These are phyloP conservation scores for Pheosia gnoma DNA, from an alignment of 2,888 invertebrate genomes.

Conservation along the genomic window DNA sequence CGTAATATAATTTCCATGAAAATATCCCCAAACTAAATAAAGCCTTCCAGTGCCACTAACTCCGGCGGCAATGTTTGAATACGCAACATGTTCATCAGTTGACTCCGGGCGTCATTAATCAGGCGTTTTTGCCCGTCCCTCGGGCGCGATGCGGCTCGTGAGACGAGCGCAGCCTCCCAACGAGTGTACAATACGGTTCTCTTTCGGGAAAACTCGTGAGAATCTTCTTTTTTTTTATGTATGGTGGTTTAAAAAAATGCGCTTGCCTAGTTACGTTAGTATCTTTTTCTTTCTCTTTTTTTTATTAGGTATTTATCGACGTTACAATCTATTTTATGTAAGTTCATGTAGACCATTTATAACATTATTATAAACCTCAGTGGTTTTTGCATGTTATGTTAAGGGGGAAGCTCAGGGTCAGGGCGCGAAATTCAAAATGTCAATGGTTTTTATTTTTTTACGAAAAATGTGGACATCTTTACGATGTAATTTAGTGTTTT, in stretches of 20 bases:
- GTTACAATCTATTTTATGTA: no score
- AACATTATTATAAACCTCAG: no score
- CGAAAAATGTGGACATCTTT: no score
- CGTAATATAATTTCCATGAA: not conserved
- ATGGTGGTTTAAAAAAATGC: conserved; percentile 3
- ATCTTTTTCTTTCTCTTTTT: no score
- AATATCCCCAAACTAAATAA: not conserved
- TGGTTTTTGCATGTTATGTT: no score
- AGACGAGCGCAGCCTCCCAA: conserved; percentile 6
- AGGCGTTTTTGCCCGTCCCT: conserved; percentile 55
- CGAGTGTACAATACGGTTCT: conserved; percentile 41
- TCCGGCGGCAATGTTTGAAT: conserved; percentile 42
- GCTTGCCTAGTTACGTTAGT: no score
- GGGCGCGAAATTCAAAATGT: no score
- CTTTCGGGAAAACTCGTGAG: conserved; percentile 30
- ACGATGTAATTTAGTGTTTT: no score
- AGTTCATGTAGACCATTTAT: no score
- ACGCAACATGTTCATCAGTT: conserved; percentile 50
- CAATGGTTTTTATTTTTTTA: no score
- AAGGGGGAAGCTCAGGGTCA: no score
- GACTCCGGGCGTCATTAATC: conserved; percentile 57
- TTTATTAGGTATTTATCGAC: no score
- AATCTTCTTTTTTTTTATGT: not conserved
- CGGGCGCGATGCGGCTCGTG: conserved; percentile 16
- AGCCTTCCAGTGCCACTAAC: conserved; percentile 20